Conservation (phyloP, 2,888 invertebrate species). For the Heteromurus nitidus region DNA sequence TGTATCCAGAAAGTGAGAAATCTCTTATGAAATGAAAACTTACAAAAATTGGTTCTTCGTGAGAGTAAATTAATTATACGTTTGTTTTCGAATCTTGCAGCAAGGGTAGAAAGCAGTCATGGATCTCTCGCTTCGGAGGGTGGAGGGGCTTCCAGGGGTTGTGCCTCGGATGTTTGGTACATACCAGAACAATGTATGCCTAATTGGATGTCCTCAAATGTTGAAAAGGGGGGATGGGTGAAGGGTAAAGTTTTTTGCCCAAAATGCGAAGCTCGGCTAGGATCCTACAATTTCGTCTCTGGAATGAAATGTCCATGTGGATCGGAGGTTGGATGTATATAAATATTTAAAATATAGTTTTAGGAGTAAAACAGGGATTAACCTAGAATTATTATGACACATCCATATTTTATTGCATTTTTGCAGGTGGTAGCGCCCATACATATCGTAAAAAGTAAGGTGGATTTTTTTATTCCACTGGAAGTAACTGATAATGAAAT, state of each 20-base stretch:
- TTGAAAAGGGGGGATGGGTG: slow-evolving; percentile 80
- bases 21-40: background rate
- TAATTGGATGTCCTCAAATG: slow-evolving; percentile 78
- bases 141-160: slow-evolving; percentile 5
- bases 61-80: slow-evolving; percentile 24
- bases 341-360: background rate
- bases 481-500: too few relatives aligned
- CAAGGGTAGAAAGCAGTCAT: slow-evolving; percentile 67
- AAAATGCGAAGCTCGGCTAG: slow-evolving; percentile 80
- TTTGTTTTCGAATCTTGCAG: slow-evolving; percentile 53
- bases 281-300: slow-evolving; percentile 82
- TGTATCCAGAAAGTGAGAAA: slow-evolving; percentile 73
- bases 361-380: too few relatives aligned
- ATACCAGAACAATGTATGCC: slow-evolving; percentile 80
- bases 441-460: slow-evolving; percentile 81
- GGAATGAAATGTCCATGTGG: slow-evolving; percentile 81
- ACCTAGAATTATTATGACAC: too few relatives aligned
- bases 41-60: background rate
- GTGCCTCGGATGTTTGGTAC: slow-evolving; percentile 76
- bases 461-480: slow-evolving; percentile 77
- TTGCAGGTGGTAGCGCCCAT: slow-evolving; percentile 78
- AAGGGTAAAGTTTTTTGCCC: slow-evolving; percentile 82
- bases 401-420: slow-evolving; percentile 14
- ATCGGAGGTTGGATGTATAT: slow-evolving; percentile 72
- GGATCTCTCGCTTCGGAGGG: slow-evolving; percentile 38